Conservation (phyloP, 1,140 invertebrate genomes). For the Aphelenchoides fujianensis region DNA sequence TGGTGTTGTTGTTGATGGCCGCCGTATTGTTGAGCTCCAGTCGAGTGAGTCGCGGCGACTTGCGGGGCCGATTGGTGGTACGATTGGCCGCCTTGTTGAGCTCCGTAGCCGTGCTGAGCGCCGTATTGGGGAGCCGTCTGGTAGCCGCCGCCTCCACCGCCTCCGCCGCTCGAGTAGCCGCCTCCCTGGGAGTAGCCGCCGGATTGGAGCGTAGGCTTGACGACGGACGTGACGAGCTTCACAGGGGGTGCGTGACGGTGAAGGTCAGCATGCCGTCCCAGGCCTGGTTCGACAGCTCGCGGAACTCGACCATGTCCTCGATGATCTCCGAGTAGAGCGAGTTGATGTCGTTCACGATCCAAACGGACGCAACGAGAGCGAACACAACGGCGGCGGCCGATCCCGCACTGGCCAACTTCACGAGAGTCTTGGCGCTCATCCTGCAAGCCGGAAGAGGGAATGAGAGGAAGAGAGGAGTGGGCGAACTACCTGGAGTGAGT, state of each 20-base stretch:
- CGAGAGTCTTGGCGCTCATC: constrained; percentile 5
- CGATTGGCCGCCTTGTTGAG: not conserved
- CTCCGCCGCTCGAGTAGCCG: constrained; percentile 18
- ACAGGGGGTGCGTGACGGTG: not conserved
- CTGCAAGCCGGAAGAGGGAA: not conserved
- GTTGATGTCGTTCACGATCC: constrained; percentile 16
- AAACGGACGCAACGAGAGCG: constrained; percentile 3
- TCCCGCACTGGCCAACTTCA: not conserved
- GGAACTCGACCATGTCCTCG: constrained; percentile 14
- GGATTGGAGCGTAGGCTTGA: constrained; percentile 14
- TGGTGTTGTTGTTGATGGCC: constrained; percentile 14
- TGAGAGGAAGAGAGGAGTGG: not conserved
- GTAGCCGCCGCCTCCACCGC: constrained; percentile 4
- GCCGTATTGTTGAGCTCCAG: constrained; percentile 18
- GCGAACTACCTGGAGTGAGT: not conserved
- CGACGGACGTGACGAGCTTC: not conserved
- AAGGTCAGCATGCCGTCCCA: constrained; percentile 29
- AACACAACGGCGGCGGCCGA: constrained; percentile 12
- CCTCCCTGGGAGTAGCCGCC: not conserved
- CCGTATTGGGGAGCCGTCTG: constrained; percentile 7
- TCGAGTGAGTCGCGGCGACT: not conserved
- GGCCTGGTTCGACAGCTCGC: constrained; percentile 16
- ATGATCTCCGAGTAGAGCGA: constrained; percentile 11
- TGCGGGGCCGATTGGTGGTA: constrained; percentile 2
- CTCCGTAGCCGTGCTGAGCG: not conserved